A percentile compares a stretch with the other conserved stretches of the same genome.
These are phyloP conservation scores for Alca torda DNA, from an alignment of 2,797 vertebrate genomes.

Conservation along the genomic window DNA sequence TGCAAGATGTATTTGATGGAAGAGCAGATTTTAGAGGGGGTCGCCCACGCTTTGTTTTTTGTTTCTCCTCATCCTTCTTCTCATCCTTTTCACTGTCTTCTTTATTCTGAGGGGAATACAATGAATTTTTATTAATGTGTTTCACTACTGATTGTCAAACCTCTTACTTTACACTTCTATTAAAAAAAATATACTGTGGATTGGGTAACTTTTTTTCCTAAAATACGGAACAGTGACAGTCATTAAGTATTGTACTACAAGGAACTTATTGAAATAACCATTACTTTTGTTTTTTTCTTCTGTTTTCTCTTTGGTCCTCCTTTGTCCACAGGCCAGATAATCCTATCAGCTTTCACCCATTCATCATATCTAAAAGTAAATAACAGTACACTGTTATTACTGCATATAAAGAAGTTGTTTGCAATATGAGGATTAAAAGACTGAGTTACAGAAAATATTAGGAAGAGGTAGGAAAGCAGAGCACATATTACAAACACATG, in stretches of 20 bases:
- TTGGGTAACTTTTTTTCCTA: neutral
- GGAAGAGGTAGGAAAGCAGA: neutral
- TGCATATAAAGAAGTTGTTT: neutral
- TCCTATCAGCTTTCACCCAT: constrained; percentile 97
- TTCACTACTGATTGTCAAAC: neutral
- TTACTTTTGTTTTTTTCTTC: constrained; percentile 90
- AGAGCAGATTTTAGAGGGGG: constrained; percentile 88
- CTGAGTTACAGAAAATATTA: neutral
- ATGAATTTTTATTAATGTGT: neutral
- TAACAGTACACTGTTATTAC: neutral
- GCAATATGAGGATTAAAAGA: neutral
- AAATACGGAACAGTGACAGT: neutral
- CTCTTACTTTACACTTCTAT: neutral
- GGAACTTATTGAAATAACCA: neutral
- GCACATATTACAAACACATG: neutral
- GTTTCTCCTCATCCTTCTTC: constrained; percentile 81
- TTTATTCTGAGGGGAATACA: constrained; percentile 80
- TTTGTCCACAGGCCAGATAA: constrained; percentile 97
- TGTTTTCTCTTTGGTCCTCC: constrained; percentile 90
- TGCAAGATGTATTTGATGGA: constrained; percentile 76
- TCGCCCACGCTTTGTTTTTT: constrained; percentile 86
- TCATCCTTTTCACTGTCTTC: constrained; percentile 86
- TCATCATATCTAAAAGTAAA: constrained; percentile 89
- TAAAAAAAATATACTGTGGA: neutral
- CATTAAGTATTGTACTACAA: neutral